phyloP scores from a whole-genome alignment of 2,797 vertebrate genomes.

The Myotis vivesi region DNA sequence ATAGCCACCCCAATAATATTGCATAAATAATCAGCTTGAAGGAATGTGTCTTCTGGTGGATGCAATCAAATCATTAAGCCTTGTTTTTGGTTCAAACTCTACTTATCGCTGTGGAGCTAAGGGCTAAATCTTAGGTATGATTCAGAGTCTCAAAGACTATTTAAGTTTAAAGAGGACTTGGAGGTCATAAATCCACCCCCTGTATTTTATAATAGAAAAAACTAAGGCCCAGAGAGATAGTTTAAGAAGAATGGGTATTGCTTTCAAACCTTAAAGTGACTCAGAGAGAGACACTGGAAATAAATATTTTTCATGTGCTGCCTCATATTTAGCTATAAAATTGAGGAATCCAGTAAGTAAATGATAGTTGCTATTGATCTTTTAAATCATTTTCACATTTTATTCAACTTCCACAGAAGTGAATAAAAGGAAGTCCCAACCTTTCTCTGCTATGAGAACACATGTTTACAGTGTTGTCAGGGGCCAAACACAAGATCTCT shows the following conservation, averaged over 20 bases:
- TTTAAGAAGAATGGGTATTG: constrained; percentile 38
- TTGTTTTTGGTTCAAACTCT: neutral
- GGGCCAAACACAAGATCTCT: neutral
- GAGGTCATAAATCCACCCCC: neutral
- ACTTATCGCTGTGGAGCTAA: neutral
- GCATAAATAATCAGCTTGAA: neutral
- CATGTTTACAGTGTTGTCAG: too few species aligned
- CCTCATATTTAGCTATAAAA: constrained; percentile 32
- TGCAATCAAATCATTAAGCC: neutral
- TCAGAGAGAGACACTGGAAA: constrained; percentile 1
- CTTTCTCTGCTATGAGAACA: neutral
- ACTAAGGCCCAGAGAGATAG: neutral
- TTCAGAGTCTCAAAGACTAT: neutral
- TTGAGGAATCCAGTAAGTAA: constrained; percentile 13
- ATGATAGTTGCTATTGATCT: neutral
- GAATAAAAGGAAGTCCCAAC: neutral
- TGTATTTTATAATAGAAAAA: constrained; percentile 45
- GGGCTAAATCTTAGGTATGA: neutral
- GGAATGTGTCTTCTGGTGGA: neutral
- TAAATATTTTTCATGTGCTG: neutral
- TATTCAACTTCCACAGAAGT: neutral
- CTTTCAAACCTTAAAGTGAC: constrained; percentile 42
- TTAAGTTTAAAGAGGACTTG: neutral
- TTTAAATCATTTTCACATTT: neutral
- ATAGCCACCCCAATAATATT: neutral